phyloP scores from a whole-genome alignment of 1,140 invertebrate genomes.

The Zaprionus africanus region DNA sequence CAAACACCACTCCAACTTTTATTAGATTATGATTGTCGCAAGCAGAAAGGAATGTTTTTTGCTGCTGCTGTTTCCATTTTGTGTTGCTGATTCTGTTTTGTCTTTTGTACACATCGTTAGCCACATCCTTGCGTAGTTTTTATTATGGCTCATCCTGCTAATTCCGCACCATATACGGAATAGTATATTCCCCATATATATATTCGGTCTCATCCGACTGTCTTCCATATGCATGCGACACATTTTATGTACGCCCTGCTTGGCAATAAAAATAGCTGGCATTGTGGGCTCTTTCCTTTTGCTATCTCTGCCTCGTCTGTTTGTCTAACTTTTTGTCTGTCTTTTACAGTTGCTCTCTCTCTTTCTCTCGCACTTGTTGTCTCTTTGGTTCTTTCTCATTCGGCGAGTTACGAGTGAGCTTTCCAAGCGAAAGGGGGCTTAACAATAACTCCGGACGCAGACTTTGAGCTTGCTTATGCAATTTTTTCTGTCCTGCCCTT shows the following conservation, averaged over 20 bases:
- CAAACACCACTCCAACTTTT: not conserved
- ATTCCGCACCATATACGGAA: conserved; percentile 48
- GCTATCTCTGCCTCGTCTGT: conserved; percentile 52
- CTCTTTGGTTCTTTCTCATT: conserved; percentile 40
- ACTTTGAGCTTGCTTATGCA: conserved; percentile 69
- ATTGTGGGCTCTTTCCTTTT: conserved; percentile 64
- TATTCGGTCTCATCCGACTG: conserved; percentile 5
- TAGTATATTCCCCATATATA: conserved; percentile 16
- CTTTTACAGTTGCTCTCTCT: not conserved
- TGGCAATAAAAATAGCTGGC: conserved; percentile 80
- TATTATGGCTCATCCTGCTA: conserved; percentile 71
- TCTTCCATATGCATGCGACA: conserved; percentile 74
- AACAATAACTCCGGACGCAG: conserved; percentile 64
- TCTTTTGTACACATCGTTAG: conserved; percentile 65
- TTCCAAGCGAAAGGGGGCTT: conserved; percentile 39
- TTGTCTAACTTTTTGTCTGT: conserved; percentile 32
- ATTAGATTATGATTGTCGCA: conserved; percentile 27
- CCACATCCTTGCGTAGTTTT: conserved; percentile 79
- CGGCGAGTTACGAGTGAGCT: conserved; percentile 64
- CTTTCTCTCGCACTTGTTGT: conserved; percentile 7
- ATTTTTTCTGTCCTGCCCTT: conserved; percentile 50
- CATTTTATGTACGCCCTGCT: conserved; percentile 74
- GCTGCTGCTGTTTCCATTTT: conserved; percentile 10
- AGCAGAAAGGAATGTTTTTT: not conserved
- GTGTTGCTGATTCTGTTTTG: conserved; percentile 46